Conservation (phyloP, 1,140 invertebrate genomes). For the Zaprionus capensis region DNA sequence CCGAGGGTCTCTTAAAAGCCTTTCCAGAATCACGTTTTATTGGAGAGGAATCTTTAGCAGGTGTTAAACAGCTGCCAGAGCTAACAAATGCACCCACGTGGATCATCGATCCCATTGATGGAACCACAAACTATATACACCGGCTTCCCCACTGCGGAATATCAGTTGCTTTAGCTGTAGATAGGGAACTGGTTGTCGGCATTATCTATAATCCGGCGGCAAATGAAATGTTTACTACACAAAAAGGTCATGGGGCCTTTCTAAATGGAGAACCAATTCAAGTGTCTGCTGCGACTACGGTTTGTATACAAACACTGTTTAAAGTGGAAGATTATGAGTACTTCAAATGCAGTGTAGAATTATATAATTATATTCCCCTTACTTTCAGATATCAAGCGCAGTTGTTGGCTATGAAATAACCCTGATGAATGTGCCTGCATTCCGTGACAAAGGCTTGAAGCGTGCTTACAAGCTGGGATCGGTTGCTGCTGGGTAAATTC, state of each 20-base stretch:
- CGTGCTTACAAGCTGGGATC: slow-evolving; percentile 69
- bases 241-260: slow-evolving; percentile 89
- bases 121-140: slow-evolving; percentile 91
- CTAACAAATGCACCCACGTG: slow-evolving; percentile 93
- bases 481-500: slow-evolving; percentile 63
- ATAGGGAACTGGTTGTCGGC: slow-evolving; percentile 88
- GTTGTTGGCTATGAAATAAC: slow-evolving; percentile 67
- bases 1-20: slow-evolving; percentile 85
- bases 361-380: neutral
- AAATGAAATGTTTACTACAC: slow-evolving; percentile 90
- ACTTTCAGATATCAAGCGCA: slow-evolving; percentile 50
- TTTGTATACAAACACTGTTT: slow-evolving; percentile 22
- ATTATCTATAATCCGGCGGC: slow-evolving; percentile 92
- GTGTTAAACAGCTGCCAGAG: slow-evolving; percentile 85
- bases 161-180: slow-evolving; percentile 87
- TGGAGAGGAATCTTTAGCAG: slow-evolving; percentile 91
- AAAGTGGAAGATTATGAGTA: neutral
- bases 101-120: slow-evolving; percentile 94
- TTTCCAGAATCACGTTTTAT: slow-evolving; percentile 92
- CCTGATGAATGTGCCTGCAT: slow-evolving; percentile 55
- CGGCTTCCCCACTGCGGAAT: slow-evolving; percentile 88
- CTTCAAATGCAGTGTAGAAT: neutral
- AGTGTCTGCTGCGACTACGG: slow-evolving; percentile 66
- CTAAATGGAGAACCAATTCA: slow-evolving; percentile 88
- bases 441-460: slow-evolving; percentile 68